Conservation (phyloP, 2,888 invertebrate species). For the Tiphia femorata region DNA sequence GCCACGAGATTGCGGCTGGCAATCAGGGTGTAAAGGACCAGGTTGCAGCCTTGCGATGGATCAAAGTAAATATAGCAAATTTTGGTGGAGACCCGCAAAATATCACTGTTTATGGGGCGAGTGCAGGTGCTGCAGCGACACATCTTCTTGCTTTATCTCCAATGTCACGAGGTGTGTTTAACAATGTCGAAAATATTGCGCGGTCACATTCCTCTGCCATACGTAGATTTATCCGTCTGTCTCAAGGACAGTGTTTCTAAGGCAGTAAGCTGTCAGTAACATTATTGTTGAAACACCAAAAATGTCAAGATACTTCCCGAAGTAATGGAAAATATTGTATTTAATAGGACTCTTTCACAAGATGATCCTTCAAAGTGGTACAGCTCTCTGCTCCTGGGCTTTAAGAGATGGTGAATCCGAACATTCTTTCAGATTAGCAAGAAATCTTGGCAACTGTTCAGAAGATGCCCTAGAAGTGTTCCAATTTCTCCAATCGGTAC, state of each 20-base stretch:
- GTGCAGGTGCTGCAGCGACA: constrained; percentile 42
- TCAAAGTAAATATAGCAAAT: constrained; percentile 49
- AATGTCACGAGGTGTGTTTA: constrained; percentile 49
- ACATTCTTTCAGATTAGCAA: constrained; percentile 31
- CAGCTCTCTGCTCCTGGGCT: constrained; percentile 34
- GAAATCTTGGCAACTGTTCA: constrained; percentile 40
- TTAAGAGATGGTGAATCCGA: constrained; percentile 20
- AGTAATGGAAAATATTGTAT: too few relatives aligned
- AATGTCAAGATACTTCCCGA: too few relatives aligned
- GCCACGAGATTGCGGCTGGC: constrained; percentile 49
- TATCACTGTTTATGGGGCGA: constrained; percentile 55
- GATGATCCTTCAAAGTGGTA: constrained; percentile 55
- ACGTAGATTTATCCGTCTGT: too few relatives aligned
- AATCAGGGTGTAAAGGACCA: constrained; percentile 58
- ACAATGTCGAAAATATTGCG: too few relatives aligned
- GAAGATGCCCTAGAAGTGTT: constrained; percentile 41
- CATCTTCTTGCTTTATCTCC: constrained; percentile 49
- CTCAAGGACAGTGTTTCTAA: too few relatives aligned
- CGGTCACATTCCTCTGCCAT: too few relatives aligned
- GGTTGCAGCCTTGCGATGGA: constrained; percentile 52
- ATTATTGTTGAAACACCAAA: too few relatives aligned
- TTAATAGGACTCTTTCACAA: constrained; percentile 56
- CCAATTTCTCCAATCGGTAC: constrained; percentile 39
- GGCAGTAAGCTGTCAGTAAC: too few relatives aligned
- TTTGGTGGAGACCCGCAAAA: constrained; percentile 57